Conservation (phyloP, 2,113 vertebrate species). For the Serilophus lunatus region DNA sequence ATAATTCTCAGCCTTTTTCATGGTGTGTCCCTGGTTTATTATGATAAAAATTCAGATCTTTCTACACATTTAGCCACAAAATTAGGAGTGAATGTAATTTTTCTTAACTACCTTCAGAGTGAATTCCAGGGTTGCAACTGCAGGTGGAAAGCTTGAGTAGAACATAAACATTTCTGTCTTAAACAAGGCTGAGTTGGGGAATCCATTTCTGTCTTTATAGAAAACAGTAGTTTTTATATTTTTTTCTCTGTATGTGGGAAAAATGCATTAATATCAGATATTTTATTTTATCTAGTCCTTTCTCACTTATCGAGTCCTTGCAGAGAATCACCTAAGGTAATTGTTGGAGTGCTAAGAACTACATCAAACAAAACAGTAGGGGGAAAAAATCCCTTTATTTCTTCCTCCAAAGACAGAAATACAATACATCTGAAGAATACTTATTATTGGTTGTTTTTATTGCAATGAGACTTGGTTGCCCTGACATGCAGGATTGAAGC, state of each 20-base stretch:
- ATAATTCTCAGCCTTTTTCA: background rate
- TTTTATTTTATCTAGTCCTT: conserved; percentile 72
- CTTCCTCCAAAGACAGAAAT: conserved; percentile 26
- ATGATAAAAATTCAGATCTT: background rate
- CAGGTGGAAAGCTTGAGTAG: background rate
- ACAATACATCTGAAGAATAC: conserved; percentile 22
- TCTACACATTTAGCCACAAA: background rate
- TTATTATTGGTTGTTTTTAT: conserved; percentile 40
- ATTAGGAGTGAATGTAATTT: background rate
- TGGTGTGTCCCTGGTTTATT: background rate
- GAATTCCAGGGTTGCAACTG: background rate
- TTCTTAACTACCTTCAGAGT: background rate
- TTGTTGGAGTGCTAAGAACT: conserved; percentile 26
- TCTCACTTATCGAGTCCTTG: conserved; percentile 50
- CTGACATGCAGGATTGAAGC: background rate
- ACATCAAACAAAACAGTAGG: conserved; percentile 62
- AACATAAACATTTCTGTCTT: conserved; percentile 43
- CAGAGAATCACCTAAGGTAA: conserved; percentile 72
- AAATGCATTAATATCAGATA: conserved; percentile 69
- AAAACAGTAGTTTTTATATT: conserved; percentile 2
- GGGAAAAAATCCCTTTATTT: conserved; percentile 12
- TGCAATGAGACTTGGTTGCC: conserved; percentile 24
- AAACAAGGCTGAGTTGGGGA: conserved; percentile 44
- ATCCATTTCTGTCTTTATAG: conserved; percentile 42
- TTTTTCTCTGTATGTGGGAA: conserved; percentile 11